Evolutionary conservation across 2,888 invertebrate species (phyloP).

Genomic region (Diogma glabrata): DNA sequence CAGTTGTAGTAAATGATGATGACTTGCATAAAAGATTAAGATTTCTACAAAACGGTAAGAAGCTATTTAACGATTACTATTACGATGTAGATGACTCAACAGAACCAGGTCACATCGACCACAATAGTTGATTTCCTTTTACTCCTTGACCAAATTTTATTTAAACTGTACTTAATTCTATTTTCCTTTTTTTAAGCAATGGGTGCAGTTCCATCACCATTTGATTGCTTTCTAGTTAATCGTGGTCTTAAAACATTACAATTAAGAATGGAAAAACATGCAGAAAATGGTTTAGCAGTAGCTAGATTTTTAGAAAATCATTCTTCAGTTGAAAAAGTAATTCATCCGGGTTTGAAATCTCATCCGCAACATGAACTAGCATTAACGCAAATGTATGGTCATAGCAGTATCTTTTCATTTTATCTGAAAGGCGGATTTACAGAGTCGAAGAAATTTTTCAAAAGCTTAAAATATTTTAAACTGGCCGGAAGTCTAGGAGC

Average conservation of each 20-base stretch:
- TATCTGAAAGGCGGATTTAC: constrained; percentile 66
- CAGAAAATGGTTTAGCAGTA: constrained; percentile 60
- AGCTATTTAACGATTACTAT: too few relatives aligned
- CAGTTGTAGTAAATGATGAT: constrained; percentile 61
- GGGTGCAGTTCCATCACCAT: constrained; percentile 90
- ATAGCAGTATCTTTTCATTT: constrained; percentile 87
- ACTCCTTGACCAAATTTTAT: too few relatives aligned
- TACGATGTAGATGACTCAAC: too few relatives aligned
- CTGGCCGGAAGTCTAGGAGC: constrained; percentile 93
- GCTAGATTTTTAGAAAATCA: constrained; percentile 75
- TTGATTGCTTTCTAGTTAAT: constrained; percentile 90
- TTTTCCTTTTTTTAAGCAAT: too few relatives aligned
- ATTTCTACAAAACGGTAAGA: constrained; percentile 84
- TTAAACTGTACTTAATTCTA: too few relatives aligned
- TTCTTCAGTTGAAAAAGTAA: constrained; percentile 63
- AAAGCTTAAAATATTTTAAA: constrained; percentile 64
- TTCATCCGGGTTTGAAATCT: constrained; percentile 74
- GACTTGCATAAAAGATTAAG: constrained; percentile 57
- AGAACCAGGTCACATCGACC: too few relatives aligned
- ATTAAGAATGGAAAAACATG: constrained; percentile 83
- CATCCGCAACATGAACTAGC: constrained; percentile 79
- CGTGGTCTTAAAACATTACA: constrained; percentile 88
- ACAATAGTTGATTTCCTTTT: too few relatives aligned
- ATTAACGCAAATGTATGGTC: constrained; percentile 69
- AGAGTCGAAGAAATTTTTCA: constrained; percentile 62